Evolutionary conservation across 2,113 vertebrate genomes (phyloP), one percentile per base, ranked within the genome.

Genomic region (Pitta sordida): DNA sequence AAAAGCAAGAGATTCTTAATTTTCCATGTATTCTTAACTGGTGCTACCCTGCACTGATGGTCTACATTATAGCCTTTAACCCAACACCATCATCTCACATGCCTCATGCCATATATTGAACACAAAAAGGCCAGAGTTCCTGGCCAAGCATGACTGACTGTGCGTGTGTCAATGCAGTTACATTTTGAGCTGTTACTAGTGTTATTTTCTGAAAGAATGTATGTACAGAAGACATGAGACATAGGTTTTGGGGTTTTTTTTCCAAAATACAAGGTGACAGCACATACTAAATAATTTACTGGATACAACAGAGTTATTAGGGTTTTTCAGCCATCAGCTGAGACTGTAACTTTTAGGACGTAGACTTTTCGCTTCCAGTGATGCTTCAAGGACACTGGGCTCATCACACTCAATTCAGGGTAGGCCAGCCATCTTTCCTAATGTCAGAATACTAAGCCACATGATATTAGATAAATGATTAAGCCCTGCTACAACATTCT

Each of bases 251-350:
- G 51, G 83, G 53, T 80, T 55, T 32, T 64, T 79, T 49, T 68
- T 59, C 39, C 48, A 60, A 39, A 88, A 75, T 29, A 77, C 10
- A 51, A 68, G 55, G 86, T 88, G 70, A 79, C 27, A 82, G 74
- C 23, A 82, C 18, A 32, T 30, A 34, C 58, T 82, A 65, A 94
- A 76, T 43, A 46, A 89, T 85, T 78, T 73, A 91, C 34, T 51
- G 27, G 27, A 71, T 10, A 23, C 37, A 44, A 82, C 0, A 1
- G n/a, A 75, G 44, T 15, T 56, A 29, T 24, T 17, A 41, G 22
- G 13, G 3, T 64, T 64, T 81, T 86, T 60, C 36, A 92, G 69
- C 37, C 5, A 1, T 51, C 49, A 83, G 44, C 49, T 69, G 46
- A 82, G 58, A 76, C 56, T 0, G 0, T 55, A 67, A 75, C n/a